Base-by-base conservation (phyloP, 2,888 invertebrate species). In the Platyscelio sp. region DNA sequence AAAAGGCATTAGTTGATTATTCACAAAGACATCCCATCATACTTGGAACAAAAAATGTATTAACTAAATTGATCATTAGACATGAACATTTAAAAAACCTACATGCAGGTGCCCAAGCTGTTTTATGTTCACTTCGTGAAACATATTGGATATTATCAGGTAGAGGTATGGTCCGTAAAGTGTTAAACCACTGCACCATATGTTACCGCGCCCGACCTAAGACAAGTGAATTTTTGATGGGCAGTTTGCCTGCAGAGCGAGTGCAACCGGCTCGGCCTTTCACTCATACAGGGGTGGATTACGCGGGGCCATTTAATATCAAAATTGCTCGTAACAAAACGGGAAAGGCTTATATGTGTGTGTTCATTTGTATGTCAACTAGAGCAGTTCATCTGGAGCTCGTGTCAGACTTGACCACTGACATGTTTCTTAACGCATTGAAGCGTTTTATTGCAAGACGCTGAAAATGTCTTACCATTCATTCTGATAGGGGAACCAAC, bases 401-500 rank as follows among this genome's bases (percentile, higher is more conserved):
- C 27, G 88, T 83, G 11, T 71, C 54, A 0, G 85, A 87, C 24
- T 51, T 89, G 13, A 76, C 85, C 1, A 85, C 83, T 1, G 72
- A 87, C n/a, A 82, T 78, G 1, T 88, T 89, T 29, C 22, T 90
- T 11, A 86, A 82, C 0, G 76, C 84, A 6, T 70, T 88, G 4
- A 67, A 82, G 38, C 76, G 88, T 11, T 87, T 90, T 56, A 79
- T 89, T 0, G 86, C 89, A 3, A 63, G 87, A 15, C 54, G 87
- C 22, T 87, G 87, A 3, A 63, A 58, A 40, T 63, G 70, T n/a
- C 40, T 61, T 15, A 61, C 85, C 11, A 51, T 89, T 0, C 86
- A 75, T 60, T 85, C 83, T 33, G 90, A 89, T 40, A 85, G 85
- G 24, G 87, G 88, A n/a, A 88, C 86, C 3, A 89, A 87, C 61